These are phyloP conservation scores for Alaudala cheleensis DNA, from an alignment of 2,113 vertebrate species.

Conservation along the genomic window DNA sequence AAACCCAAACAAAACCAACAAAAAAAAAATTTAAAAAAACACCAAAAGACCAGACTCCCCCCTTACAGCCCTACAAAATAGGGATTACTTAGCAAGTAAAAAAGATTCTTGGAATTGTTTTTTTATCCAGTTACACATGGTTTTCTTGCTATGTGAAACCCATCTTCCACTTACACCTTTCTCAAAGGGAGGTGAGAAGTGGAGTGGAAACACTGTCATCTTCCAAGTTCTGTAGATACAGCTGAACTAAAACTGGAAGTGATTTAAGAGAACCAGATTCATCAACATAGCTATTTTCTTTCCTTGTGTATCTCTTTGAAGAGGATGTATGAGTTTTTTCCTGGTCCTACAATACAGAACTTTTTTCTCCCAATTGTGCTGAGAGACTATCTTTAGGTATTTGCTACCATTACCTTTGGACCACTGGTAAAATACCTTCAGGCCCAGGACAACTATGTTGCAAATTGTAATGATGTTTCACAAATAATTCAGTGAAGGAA, in stretches of 20 bases:
- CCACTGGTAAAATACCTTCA: neutral
- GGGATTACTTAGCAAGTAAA: neutral
- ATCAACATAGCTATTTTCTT: neutral
- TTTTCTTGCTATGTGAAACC: neutral
- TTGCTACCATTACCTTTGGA: neutral
- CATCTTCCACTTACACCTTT: neutral
- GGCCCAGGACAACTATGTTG: neutral
- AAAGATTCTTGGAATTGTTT: neutral
- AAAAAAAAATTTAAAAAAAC: too few species aligned
- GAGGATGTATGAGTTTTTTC: neutral
- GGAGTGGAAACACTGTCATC: neutral
- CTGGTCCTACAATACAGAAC: neutral
- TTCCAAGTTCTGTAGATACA: neutral
- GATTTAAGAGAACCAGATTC: neutral
- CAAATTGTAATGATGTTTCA: neutral
- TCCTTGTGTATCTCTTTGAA: neutral
- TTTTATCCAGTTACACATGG: neutral
- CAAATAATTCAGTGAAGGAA: neutral
- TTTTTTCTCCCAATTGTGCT: neutral
- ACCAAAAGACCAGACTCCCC: accelerated
- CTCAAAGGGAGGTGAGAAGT: neutral
- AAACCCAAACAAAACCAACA: neutral
- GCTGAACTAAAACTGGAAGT: neutral
- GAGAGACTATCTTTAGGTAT: neutral
- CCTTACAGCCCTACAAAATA: neutral